Base-by-base conservation (phyloP, 2,888 invertebrate species). In the Nemotelus nigrinus region DNA sequence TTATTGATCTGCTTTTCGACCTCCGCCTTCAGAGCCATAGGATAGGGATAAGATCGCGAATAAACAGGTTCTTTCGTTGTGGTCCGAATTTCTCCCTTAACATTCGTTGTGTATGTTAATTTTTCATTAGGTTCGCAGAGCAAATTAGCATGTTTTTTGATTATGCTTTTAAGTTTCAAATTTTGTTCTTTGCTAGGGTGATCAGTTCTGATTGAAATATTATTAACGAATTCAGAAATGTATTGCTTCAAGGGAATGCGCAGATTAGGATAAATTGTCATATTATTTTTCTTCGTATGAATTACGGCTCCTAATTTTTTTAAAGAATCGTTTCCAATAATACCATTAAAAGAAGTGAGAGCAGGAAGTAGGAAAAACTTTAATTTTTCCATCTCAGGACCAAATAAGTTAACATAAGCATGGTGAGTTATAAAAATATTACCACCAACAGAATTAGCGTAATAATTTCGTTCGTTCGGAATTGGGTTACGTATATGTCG, bases 311-410 rank as follows among this genome's bases (percentile, higher is more conserved):
- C 41, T 25, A 57, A 44, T 44, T 41, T 3, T 44, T 57, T 55
- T 3, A 71, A 25, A 45, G 43, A 57, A n/a, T 71, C 71, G 43
- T 70, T 50, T 25, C 70, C 50, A 50, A 70, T 53, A 7, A 67
- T 70, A 7, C 70, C 70, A 53, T 71, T 58, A 41, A 71, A 71
- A 6, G 71, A 55, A 43, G 45, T 71, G 10, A 68, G 68, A 10
- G 5, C 50, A 7, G 48, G 68, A 39, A 68, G 50, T 25, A 68
- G 25, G 41, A 50, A 68, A 10, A 68, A 68, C 5, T 68, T 6
- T 6, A 68, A 7, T 68, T 68, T 68, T 50, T 25, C 68, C 25
- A n/a, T 68, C 41, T 68, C 53, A 6, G 41, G 39, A 50, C 68
- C 68, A 50, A 50, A 68, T 39, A 68, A 6, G 6, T 48, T 4